Percentiles rank a stretch among this genome's conserved stretches.
phyloP scores from a whole-genome alignment of 2,113 vertebrate species.

The Clarias macrocephalus region DNA sequence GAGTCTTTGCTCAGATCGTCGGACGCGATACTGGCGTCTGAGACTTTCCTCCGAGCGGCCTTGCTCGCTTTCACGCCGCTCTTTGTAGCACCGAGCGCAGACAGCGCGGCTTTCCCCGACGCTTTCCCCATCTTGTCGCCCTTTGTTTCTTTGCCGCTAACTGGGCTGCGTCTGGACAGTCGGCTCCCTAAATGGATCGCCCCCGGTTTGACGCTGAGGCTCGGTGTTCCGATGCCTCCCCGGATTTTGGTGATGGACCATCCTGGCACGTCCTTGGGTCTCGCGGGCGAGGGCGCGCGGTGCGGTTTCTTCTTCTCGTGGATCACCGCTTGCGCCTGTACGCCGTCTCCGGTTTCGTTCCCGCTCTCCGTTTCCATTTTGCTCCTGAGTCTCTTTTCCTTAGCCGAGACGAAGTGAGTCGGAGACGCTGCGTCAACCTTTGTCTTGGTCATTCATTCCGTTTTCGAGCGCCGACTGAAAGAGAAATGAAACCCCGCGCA shows the following conservation, averaged over 20 bases:
- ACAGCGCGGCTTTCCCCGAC: slow-evolving; percentile 48
- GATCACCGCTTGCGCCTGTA: neutral
- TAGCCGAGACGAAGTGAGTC: slow-evolving; percentile 72
- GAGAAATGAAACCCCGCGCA: slow-evolving; percentile 56
- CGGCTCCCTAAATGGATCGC: slow-evolving; percentile 72
- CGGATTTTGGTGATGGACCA: slow-evolving; percentile 87
- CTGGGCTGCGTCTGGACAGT: slow-evolving; percentile 73
- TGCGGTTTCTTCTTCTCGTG: slow-evolving; percentile 82
- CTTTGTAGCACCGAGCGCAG: slow-evolving; percentile 44
- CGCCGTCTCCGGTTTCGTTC: slow-evolving; percentile 55
- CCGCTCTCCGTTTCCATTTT: slow-evolving; percentile 76
- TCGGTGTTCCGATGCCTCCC: slow-evolving; percentile 74
- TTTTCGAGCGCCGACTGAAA: slow-evolving; percentile 53
- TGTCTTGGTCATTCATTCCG: slow-evolving; percentile 84
- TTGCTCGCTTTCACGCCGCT: slow-evolving; percentile 59
- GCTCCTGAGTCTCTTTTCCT: slow-evolving; percentile 74
- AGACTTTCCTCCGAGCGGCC: slow-evolving; percentile 68
- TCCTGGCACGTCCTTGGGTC: slow-evolving; percentile 86
- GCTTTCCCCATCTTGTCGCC: slow-evolving; percentile 62
- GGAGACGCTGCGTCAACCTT: slow-evolving; percentile 76
- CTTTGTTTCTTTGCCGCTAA: slow-evolving; percentile 65
- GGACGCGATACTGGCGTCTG: slow-evolving; percentile 72
- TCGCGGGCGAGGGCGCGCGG: slow-evolving; percentile 87
- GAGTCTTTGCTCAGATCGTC: slow-evolving; percentile 75
- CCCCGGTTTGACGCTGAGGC: slow-evolving; percentile 75